Evolutionary conservation across 2,113 vertebrate species (phyloP).

Genomic region (Tetrao urogallus): DNA sequence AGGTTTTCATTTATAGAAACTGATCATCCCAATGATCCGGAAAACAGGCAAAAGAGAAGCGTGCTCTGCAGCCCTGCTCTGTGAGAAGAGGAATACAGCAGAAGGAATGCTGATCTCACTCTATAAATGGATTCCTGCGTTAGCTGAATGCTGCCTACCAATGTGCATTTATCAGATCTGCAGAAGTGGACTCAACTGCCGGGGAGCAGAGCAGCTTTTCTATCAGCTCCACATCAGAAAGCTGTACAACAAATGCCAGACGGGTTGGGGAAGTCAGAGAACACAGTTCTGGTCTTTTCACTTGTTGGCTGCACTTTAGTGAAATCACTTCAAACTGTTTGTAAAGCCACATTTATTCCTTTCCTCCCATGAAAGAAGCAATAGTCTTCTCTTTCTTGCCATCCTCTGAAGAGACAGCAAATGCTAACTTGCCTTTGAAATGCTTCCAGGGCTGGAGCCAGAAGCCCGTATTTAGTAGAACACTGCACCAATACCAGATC

Average conservation of each 20-base stretch:
- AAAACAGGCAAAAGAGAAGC: not conserved
- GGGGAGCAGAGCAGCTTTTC: not conserved
- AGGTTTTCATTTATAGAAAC: not conserved
- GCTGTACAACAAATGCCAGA: not conserved
- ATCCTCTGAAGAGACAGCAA: not conserved
- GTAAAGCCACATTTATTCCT: not conserved
- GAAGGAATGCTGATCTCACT: not conserved
- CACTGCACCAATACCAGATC: not conserved
- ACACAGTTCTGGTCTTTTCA: not conserved
- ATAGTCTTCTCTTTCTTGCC: not conserved
- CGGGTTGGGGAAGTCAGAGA: fast-evolving
- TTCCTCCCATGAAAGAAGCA: not conserved
- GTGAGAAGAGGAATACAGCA: not conserved
- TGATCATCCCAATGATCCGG: not conserved
- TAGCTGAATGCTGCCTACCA: not conserved
- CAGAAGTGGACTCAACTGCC: not conserved
- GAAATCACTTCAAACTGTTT: not conserved
- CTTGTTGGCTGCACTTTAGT: not conserved
- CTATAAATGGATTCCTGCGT: not conserved
- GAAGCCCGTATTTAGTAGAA: fast-evolving
- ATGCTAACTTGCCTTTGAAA: not conserved
- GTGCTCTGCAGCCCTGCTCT: fast-evolving
- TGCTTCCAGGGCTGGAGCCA: not conserved
- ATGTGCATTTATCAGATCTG: not conserved
- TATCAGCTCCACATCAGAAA: not conserved